Evolutionary conservation across 2,888 invertebrate species (phyloP).

Genomic region (Hecatera dysodea): DNA sequence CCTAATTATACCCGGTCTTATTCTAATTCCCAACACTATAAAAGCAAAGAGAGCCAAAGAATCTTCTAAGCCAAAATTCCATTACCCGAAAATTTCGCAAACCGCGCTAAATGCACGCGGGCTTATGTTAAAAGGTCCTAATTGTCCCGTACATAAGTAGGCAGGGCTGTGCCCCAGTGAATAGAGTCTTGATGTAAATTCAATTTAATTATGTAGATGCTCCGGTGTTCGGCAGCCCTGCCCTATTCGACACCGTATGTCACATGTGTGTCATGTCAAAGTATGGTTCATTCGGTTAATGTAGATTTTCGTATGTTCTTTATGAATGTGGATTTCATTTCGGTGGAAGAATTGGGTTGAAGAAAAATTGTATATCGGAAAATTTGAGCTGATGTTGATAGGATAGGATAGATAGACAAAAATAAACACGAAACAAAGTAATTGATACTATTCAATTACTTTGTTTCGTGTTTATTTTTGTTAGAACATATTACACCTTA

Average conservation of each 20-base stretch:
- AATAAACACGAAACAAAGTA: too few relatives aligned
- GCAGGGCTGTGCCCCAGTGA: conserved; percentile 55
- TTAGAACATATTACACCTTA: neutral
- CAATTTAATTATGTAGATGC: conserved; percentile 77
- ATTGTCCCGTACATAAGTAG: conserved; percentile 63
- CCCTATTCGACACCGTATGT: conserved; percentile 47
- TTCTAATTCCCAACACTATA: conserved; percentile 38
- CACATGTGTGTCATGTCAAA: conserved; percentile 44
- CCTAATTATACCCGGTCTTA: conserved; percentile 26
- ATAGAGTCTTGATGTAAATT: conserved; percentile 71
- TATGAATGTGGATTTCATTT: conserved; percentile 40
- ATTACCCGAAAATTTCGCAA: conserved; percentile 43
- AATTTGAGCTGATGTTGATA: neutral
- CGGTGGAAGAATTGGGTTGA: conserved; percentile 10
- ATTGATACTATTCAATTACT: conserved; percentile 12
- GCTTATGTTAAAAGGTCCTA: conserved; percentile 63
- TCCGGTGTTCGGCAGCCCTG: conserved; percentile 37
- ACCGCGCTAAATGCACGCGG: conserved; percentile 53
- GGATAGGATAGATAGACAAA: too few relatives aligned
- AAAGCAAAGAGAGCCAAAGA: conserved; percentile 39
- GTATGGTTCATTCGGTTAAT: conserved; percentile 53
- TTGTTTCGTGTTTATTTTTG: neutral
- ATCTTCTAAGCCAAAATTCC: conserved; percentile 34
- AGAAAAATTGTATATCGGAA: conserved; percentile 12
- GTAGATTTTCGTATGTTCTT: conserved; percentile 46